phyloP scores from a whole-genome alignment of 2,113 vertebrate species.

The Falcunculus frontatus region DNA sequence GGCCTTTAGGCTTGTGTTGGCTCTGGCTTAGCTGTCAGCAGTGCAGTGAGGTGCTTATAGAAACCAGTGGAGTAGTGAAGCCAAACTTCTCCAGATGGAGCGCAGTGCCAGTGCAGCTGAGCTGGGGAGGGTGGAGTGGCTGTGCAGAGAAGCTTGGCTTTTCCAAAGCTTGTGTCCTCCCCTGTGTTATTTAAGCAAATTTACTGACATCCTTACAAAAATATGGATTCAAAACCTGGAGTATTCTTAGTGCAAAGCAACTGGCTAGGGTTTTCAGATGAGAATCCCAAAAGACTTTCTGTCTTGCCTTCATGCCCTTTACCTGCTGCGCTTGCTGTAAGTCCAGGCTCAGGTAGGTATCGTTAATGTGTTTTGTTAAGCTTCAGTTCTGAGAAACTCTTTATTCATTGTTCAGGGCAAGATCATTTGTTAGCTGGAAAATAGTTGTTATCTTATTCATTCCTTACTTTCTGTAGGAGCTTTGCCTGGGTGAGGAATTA shows the following conservation, averaged over 20 bases:
- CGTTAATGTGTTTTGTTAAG: neutral
- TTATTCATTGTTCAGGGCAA: neutral
- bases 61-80: neutral
- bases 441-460: neutral
- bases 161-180: neutral
- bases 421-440: neutral
- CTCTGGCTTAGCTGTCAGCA: neutral
- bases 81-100: neutral
- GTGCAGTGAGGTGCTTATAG: neutral
- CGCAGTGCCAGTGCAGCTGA: neutral
- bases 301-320: neutral
- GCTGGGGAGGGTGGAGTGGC: neutral
- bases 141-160: neutral
- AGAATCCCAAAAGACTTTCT: neutral
- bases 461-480: neutral
- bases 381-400: neutral
- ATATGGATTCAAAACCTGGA: neutral
- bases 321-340: fast-evolving
- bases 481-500: neutral
- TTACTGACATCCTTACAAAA: neutral
- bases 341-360: neutral
- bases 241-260: neutral
- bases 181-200: neutral
- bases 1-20: neutral
- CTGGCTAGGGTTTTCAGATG: neutral